phyloP scores from a whole-genome alignment of 2,888 invertebrate species.

The Stenurella melanura region DNA sequence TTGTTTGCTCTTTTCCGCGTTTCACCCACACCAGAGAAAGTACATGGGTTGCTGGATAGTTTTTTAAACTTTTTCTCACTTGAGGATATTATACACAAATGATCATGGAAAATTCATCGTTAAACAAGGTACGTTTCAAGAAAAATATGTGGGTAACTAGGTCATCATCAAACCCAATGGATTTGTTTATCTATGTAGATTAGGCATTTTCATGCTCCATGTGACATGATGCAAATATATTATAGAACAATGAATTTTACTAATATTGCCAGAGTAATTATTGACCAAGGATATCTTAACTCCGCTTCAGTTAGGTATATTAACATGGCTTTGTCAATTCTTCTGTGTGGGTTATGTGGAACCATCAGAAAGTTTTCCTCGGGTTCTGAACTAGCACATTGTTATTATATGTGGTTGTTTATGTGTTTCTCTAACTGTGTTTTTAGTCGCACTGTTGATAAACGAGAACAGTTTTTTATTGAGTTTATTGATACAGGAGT shows the following conservation, averaged over 20 bases:
- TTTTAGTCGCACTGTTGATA: not conserved
- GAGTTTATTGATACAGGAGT: not conserved
- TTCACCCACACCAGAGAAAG: too few relatives aligned
- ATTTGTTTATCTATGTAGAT: constrained; percentile 36
- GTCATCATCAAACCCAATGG: constrained; percentile 45
- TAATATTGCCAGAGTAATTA: not conserved
- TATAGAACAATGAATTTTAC: not conserved
- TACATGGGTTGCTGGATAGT: not conserved
- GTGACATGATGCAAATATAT: not conserved
- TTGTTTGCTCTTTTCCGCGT: too few relatives aligned
- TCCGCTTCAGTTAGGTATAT: not conserved
- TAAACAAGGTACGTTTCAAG: constrained; percentile 68
- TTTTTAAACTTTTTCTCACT: not conserved
- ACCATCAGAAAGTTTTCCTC: too few relatives aligned
- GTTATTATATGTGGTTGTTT: not conserved
- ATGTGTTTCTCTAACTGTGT: not conserved
- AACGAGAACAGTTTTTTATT: not conserved
- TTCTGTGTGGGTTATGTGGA: too few relatives aligned
- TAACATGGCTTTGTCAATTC: not conserved
- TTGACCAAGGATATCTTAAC: not conserved
- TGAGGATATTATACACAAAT: not conserved
- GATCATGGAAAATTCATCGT: constrained; percentile 69
- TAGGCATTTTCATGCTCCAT: not conserved
- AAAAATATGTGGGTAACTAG: constrained; percentile 34
- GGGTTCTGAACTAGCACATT: too few relatives aligned